Conservation (phyloP, 35 echinoderm and acorn worm species). For the Apostichopus japonicus region DNA sequence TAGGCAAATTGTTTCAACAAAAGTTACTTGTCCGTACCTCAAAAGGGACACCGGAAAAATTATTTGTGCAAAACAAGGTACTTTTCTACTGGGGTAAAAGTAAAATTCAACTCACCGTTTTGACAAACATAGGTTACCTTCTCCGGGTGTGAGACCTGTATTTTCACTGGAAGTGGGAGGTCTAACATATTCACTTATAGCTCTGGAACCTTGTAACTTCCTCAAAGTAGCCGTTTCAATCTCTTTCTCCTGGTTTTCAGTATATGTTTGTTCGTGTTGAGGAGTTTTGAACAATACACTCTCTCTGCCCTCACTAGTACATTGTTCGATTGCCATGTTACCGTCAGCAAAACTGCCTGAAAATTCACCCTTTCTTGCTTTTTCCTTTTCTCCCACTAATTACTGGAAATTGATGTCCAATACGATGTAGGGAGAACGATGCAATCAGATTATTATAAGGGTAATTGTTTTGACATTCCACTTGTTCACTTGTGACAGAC, state of each 20-base stretch:
- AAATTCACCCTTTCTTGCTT: background rate
- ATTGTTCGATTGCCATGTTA: background rate
- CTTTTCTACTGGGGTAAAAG: background rate
- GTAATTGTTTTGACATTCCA: too few species aligned
- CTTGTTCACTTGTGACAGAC: too few species aligned
- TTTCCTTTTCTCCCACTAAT: background rate
- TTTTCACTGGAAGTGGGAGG: background rate
- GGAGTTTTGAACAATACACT: too few species aligned
- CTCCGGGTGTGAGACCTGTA: too few species aligned
- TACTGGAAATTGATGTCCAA: background rate
- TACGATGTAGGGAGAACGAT: too few species aligned
- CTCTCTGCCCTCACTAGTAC: background rate
- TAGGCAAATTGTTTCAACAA: too few species aligned
- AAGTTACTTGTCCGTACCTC: too few species aligned
- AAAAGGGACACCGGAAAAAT: background rate
- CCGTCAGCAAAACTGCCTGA: background rate
- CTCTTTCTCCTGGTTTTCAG: background rate
- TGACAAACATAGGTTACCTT: background rate
- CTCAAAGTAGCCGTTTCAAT: background rate
- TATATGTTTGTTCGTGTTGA: too few species aligned
- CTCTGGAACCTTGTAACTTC: background rate
- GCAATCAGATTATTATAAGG: too few species aligned
- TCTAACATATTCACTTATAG: background rate
- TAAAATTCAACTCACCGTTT: background rate
- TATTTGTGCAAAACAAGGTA: background rate